Evolutionary conservation across 2,888 invertebrate genomes (phyloP).

Genomic region (Hypomecis atomaria): DNA sequence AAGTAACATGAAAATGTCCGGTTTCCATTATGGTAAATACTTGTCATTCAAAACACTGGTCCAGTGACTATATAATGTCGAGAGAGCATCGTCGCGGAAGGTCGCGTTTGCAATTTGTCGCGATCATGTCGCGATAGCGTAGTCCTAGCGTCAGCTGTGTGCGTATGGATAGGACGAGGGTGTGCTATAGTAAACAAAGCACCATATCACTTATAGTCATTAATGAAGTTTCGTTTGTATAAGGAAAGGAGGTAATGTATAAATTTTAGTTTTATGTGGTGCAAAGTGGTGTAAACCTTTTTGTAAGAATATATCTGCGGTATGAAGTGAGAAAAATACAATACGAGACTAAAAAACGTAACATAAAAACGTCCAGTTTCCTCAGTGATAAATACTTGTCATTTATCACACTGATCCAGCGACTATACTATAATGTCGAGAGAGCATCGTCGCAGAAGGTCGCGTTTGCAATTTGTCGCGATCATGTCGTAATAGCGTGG

Average conservation of each 20-base stretch:
- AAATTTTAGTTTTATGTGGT: too few relatives aligned
- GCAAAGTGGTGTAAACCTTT: too few relatives aligned
- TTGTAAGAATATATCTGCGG: too few relatives aligned
- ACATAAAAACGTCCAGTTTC: too few relatives aligned
- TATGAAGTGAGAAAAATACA: too few relatives aligned
- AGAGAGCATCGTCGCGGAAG: slow-evolving; percentile 59
- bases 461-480: slow-evolving; percentile 69
- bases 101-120: slow-evolving; percentile 68
- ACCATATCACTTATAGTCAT: background rate
- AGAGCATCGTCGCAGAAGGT: slow-evolving; percentile 59
- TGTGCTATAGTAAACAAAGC: slow-evolving; percentile 36
- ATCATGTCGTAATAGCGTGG: slow-evolving; percentile 61
- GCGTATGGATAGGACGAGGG: slow-evolving; percentile 43
- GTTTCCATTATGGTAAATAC: too few relatives aligned
- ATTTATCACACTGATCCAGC: slow-evolving; percentile 38
- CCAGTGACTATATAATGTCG: slow-evolving; percentile 55
- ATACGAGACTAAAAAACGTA: too few relatives aligned
- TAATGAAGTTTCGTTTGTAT: background rate
- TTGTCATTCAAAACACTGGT: slow-evolving; percentile 33
- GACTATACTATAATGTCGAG: slow-evolving; percentile 57
- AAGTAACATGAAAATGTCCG: too few relatives aligned
- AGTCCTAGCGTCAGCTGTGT: slow-evolving; percentile 56
- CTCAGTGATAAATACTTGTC: background rate
- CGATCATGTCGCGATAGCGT: slow-evolving; percentile 63
- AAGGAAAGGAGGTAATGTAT: too few relatives aligned